A percentile compares a stretch with the other conserved stretches of the same genome.
These are phyloP conservation scores for Spodoptera picta DNA, from an alignment of 2,888 invertebrate genomes.

Conservation along the genomic window DNA sequence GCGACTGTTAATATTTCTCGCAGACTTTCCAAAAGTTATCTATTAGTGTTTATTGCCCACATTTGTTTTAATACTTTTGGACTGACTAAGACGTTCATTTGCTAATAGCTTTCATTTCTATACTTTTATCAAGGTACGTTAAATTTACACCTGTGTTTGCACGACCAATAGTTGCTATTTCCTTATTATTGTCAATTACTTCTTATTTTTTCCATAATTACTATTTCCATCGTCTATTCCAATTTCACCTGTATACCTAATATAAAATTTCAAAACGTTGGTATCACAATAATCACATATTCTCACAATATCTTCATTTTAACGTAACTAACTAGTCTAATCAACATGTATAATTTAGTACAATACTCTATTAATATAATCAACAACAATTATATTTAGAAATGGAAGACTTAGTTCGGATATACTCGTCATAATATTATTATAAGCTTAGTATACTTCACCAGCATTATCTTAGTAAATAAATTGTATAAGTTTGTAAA, in stretches of 20 bases:
- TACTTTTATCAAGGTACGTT: too few relatives aligned
- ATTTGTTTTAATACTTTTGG: too few relatives aligned
- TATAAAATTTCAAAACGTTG: constrained; percentile 50
- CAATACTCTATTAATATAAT: constrained; percentile 60
- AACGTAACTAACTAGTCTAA: constrained; percentile 61
- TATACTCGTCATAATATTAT: constrained; percentile 35
- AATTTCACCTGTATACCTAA: constrained; percentile 55
- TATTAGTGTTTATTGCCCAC: too few relatives aligned
- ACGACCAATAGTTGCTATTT: background rate
- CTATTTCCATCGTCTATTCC: background rate
- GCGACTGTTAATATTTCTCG: background rate
- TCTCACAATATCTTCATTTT: constrained; percentile 50
- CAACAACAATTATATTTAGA: constrained; percentile 61
- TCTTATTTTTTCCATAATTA: background rate
- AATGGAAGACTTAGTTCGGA: constrained; percentile 64
- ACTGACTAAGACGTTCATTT: too few relatives aligned
- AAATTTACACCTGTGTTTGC: too few relatives aligned
- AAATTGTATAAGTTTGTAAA: constrained; percentile 52
- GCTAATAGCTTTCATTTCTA: too few relatives aligned
- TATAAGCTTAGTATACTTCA: constrained; percentile 26
- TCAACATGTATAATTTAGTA: constrained; percentile 65
- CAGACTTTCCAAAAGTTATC: too few relatives aligned
- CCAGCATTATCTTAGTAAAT: constrained; percentile 31
- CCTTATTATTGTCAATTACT: background rate
- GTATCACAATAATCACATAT: constrained; percentile 60